These are phyloP conservation scores for Sebastes aleutianus DNA, from an alignment of 2,797 vertebrate genomes.

Conservation along the genomic window DNA sequence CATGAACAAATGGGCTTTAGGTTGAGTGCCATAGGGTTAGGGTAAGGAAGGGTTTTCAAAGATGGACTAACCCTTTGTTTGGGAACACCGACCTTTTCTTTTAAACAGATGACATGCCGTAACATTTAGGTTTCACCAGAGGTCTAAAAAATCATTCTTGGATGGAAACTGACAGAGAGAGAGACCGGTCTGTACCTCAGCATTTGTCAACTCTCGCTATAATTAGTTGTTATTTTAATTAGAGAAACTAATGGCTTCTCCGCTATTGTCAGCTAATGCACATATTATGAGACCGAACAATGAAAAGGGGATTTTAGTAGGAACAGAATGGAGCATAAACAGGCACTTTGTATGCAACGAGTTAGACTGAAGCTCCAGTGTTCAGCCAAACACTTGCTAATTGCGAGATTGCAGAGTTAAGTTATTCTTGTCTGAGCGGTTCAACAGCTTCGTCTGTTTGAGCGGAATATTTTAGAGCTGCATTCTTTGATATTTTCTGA, in stretches of 20 bases:
- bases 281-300: constrained; percentile 1
- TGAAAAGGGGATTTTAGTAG: background rate
- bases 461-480: background rate
- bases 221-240: background rate
- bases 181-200: background rate
- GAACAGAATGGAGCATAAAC: constrained; percentile 9
- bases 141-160: background rate
- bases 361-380: constrained; percentile 7
- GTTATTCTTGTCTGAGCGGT: constrained; percentile 6
- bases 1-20: background rate
- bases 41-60: background rate
- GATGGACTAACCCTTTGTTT: background rate
- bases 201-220: background rate
- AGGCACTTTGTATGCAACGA: constrained; percentile 19
- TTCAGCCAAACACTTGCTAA: constrained; percentile 27
- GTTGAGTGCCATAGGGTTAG: background rate
- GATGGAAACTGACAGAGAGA: background rate
- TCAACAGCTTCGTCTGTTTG: constrained; percentile 11
- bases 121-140: background rate
- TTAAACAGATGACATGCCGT: background rate
- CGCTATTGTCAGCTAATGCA: background rate
- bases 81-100: background rate
- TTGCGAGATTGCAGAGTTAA: constrained; percentile 23
- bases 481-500: constrained; percentile 30
- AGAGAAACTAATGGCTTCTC: background rate